phyloP scores from a whole-genome alignment of 2,888 invertebrate genomes.

The Cryptocephalus moraei region DNA sequence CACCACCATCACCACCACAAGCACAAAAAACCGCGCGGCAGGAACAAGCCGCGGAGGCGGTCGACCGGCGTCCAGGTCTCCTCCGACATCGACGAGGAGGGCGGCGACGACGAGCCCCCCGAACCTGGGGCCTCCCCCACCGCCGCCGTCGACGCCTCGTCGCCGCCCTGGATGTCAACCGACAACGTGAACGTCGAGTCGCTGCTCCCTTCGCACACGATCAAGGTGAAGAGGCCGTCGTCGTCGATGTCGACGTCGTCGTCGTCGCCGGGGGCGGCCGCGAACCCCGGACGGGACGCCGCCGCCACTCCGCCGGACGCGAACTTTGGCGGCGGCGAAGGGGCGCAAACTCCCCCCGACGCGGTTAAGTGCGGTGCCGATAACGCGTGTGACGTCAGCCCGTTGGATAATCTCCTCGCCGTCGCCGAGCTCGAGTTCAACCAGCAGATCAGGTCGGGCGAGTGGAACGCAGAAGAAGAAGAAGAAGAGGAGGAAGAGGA shows the following conservation, averaged over 20 bases:
- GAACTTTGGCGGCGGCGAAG: conserved; percentile 33
- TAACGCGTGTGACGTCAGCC: conserved; percentile 37
- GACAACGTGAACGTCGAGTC: conserved; percentile 44
- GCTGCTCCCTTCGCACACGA: conserved; percentile 52
- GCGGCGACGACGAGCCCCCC: conserved; percentile 15
- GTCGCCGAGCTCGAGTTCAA: conserved; percentile 56
- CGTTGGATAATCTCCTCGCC: conserved; percentile 52
- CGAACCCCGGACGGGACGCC: conserved; percentile 18
- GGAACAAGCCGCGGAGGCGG: conserved; percentile 28
- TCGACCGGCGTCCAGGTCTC: conserved; percentile 35
- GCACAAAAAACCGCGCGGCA: conserved; percentile 19
- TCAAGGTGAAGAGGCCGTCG: conserved; percentile 38
- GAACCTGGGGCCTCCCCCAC: conserved; percentile 1
- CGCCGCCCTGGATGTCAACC: conserved; percentile 35
- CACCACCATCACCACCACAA: conserved; percentile 25
- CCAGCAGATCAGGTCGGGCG: conserved; percentile 42
- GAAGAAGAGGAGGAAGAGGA: conserved; percentile 2
- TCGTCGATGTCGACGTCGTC: too few relatives aligned
- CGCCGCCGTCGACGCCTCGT: conserved; percentile 9
- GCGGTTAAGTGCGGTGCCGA: conserved; percentile 36
- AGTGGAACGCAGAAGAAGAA: conserved; percentile 25
- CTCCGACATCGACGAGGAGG: conserved; percentile 23
- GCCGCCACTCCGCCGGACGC: conserved; percentile 23
- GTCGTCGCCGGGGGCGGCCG: too few relatives aligned
- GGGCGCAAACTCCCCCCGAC: conserved; percentile 22